These are phyloP conservation scores for Lepisosteus osseus DNA, from an alignment of 2,113 vertebrate genomes.

Conservation along the genomic window DNA sequence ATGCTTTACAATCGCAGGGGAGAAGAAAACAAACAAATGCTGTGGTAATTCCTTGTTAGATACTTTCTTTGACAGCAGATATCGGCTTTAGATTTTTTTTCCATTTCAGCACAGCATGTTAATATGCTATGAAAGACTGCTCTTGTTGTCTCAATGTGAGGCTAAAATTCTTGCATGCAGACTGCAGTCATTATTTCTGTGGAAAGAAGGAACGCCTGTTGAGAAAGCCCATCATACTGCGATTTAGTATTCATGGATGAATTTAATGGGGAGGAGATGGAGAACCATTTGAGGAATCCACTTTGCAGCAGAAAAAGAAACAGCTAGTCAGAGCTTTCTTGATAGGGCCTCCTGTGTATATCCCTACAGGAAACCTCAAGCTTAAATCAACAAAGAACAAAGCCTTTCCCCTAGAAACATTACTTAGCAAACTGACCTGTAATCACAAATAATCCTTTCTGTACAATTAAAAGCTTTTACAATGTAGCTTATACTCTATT, in stretches of 20 bases:
- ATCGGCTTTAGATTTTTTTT: conserved; percentile 35
- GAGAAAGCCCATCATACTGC: conserved; percentile 57
- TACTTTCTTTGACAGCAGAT: conserved; percentile 38
- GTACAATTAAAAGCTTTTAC: conserved; percentile 24
- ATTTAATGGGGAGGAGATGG: conserved; percentile 59
- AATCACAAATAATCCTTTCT: conserved; percentile 20
- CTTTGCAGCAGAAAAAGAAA: conserved; percentile 33
- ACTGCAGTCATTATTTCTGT: conserved; percentile 49
- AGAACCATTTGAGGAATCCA: conserved; percentile 46
- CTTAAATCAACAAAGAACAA: conserved; percentile 24
- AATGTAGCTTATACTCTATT: no score
- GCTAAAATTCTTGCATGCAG: conserved; percentile 43
- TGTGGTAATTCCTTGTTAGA: not conserved
- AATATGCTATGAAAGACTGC: conserved; percentile 56
- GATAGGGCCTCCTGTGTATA: conserved; percentile 24
- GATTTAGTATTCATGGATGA: conserved; percentile 66
- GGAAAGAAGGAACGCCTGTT: conserved; percentile 57
- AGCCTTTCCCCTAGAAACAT: conserved; percentile 13
- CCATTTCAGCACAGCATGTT: conserved; percentile 50
- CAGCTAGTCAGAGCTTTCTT: conserved; percentile 29
- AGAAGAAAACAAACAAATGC: not conserved
- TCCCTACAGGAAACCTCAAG: conserved; percentile 33
- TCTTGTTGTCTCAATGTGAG: conserved; percentile 48
- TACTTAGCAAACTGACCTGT: conserved; percentile 14
- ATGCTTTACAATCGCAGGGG: not conserved